phyloP scores from a whole-genome alignment of 2,797 vertebrate genomes.

The Phataginus tetradactyla region DNA sequence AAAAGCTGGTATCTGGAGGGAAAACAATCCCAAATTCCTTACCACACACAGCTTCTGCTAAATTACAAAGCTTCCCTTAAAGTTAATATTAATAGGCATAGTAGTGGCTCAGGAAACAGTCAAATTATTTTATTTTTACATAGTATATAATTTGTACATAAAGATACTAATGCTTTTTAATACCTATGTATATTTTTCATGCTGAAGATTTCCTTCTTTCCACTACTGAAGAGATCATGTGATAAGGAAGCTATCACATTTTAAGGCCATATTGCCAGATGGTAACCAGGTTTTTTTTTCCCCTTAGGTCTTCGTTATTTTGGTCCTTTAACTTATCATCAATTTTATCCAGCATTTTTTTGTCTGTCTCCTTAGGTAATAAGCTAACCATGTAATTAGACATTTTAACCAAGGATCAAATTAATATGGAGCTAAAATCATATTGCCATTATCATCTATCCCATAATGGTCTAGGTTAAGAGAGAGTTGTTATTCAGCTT shows the following conservation, averaged over 20 bases:
- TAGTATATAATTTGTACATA: neutral
- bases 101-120: slow-evolving; percentile 33
- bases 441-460: slow-evolving; percentile 57
- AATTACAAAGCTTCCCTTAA: neutral
- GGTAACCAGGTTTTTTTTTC: neutral
- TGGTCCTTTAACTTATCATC: neutral
- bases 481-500: fast-evolving
- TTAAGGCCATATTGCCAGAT: neutral
- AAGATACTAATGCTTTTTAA: slow-evolving; percentile 17
- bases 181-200: neutral
- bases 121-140: neutral
- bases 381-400: neutral
- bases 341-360: neutral
- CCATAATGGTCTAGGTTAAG: neutral
- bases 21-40: neutral
- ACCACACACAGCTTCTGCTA: neutral
- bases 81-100: neutral
- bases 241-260: neutral
- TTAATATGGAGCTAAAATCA: slow-evolving; percentile 61
- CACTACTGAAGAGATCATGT: neutral
- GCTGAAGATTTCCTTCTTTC: slow-evolving; percentile 9
- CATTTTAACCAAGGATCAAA: slow-evolving; percentile 48
- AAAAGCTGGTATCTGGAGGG: neutral
- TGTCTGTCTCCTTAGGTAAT: neutral
- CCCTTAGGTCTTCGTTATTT: neutral